Conservation (phyloP, 2,113 vertebrate species). For the Lophius piscatorius region DNA sequence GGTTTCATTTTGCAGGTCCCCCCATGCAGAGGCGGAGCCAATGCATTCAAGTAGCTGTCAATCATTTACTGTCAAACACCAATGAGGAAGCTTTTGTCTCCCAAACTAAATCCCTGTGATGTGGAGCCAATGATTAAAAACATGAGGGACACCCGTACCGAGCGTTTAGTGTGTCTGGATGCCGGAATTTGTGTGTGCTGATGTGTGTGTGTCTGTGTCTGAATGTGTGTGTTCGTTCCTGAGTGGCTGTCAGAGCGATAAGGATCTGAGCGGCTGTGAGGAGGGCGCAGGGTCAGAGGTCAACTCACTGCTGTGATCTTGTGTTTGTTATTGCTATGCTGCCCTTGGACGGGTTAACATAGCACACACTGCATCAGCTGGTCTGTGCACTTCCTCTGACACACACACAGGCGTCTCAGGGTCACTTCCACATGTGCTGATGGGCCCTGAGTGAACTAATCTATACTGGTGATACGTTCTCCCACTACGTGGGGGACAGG, state of each 20-base stretch:
- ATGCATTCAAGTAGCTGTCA: slow-evolving; percentile 63
- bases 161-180: too few species aligned
- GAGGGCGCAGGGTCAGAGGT: slow-evolving; percentile 74
- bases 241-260: slow-evolving; percentile 63
- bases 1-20: slow-evolving; percentile 54
- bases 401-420: slow-evolving; percentile 46
- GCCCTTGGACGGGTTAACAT: slow-evolving; percentile 82
- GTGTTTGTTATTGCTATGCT: slow-evolving; percentile 84
- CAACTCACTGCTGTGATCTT: slow-evolving; percentile 75
- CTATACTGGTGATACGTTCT: slow-evolving; percentile 76
- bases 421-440: slow-evolving; percentile 74
- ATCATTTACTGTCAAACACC: slow-evolving; percentile 77
- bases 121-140: slow-evolving; percentile 72
- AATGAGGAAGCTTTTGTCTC: slow-evolving; percentile 68
- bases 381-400: slow-evolving; percentile 57
- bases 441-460: slow-evolving; percentile 63
- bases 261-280: slow-evolving; percentile 59
- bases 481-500: too few species aligned
- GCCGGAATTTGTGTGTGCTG: slow-evolving; percentile 11
- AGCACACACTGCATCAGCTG: slow-evolving; percentile 76
- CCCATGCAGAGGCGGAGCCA: slow-evolving; percentile 52
- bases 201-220: slow-evolving; percentile 13
- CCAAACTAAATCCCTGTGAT: slow-evolving; percentile 55
- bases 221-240: slow-evolving; percentile 30
- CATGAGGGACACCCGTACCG: slow-evolving; percentile 46